Percentiles rank a stretch among this genome's conserved stretches.
phyloP scores from a whole-genome alignment of 2,888 invertebrate species.

The Brachypterus glaber region DNA sequence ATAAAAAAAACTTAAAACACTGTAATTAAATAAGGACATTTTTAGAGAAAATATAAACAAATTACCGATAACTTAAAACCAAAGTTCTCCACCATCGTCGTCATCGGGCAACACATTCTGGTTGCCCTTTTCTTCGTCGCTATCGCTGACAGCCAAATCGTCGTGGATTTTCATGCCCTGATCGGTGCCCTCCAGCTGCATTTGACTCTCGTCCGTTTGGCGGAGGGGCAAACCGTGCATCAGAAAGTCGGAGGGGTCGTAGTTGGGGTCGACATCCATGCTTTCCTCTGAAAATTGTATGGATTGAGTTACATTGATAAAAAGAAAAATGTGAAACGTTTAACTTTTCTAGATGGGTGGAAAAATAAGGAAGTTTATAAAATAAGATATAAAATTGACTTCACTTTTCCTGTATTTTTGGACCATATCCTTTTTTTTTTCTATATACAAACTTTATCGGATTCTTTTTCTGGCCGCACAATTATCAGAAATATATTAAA shows the following conservation, averaged over 20 bases:
- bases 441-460: too few relatives aligned
- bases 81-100: constrained; percentile 48
- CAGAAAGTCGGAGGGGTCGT: constrained; percentile 80
- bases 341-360: too few relatives aligned
- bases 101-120: constrained; percentile 27
- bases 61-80: constrained; percentile 53
- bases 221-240: constrained; percentile 44
- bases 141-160: constrained; percentile 69
- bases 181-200: constrained; percentile 32
- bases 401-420: too few relatives aligned
- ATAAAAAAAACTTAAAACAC: too few relatives aligned
- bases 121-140: constrained; percentile 51
- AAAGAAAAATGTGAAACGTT: too few relatives aligned
- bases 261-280: constrained; percentile 69
- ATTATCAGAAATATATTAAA: too few relatives aligned
- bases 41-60: background rate
- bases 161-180: constrained; percentile 55
- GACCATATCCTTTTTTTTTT: too few relatives aligned
- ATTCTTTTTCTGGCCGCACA: too few relatives aligned
- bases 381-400: too few relatives aligned
- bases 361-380: too few relatives aligned
- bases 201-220: constrained; percentile 20
- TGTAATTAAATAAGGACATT: too few relatives aligned
- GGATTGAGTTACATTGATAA: background rate
- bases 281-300: constrained; percentile 49